Conservation (phyloP, 2,113 vertebrate species). For the Ctenodactylus gundi region DNA sequence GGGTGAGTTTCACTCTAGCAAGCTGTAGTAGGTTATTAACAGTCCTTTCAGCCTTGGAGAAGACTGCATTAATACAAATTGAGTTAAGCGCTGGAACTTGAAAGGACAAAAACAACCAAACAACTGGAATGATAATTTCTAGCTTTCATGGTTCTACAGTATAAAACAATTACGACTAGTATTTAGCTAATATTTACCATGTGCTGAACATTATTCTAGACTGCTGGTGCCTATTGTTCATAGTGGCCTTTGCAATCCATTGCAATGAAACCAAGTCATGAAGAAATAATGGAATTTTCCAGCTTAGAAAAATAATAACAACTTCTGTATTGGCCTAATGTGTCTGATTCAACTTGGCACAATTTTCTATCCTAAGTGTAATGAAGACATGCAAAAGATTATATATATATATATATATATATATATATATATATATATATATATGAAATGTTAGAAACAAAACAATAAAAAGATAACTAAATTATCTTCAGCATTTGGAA, state of each 20-base stretch:
- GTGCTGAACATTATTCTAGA: not conserved
- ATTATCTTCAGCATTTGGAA: too few species aligned
- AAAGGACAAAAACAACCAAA: not conserved
- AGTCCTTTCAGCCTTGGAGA: not conserved
- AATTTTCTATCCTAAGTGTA: not conserved
- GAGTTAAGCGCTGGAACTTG: not conserved
- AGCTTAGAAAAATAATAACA: not conserved
- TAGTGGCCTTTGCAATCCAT: not conserved
- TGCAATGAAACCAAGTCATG: not conserved
- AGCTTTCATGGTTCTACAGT: not conserved
- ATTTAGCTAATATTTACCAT: not conserved
- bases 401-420: too few species aligned
- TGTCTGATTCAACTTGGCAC: not conserved
- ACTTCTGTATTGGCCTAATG: not conserved
- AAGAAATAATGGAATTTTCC: not conserved
- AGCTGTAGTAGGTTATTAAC: not conserved
- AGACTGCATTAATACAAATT: not conserved
- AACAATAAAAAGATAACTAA: too few species aligned
- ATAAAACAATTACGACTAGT: not conserved
- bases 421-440: too few species aligned
- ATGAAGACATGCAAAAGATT: too few species aligned
- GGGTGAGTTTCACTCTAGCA: not conserved
- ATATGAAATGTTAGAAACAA: too few species aligned
- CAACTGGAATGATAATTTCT: not conserved
- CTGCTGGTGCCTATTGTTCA: not conserved